Evolutionary conservation across 2,888 invertebrate species (phyloP).

Genomic region (Drosophila paramelanica): DNA sequence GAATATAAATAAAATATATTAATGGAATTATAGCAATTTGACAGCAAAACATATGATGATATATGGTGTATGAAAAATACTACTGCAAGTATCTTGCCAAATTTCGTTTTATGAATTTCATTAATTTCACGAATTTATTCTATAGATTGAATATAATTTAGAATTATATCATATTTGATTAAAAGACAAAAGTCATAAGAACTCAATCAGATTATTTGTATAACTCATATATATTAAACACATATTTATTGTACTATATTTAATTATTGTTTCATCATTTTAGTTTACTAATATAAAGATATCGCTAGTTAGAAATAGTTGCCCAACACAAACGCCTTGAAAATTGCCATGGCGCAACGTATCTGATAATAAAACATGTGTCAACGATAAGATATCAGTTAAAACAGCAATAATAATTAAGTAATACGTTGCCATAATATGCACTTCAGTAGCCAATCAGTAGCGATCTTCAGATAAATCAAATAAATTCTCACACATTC

Average conservation of each 20-base stretch:
- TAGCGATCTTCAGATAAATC: conserved; percentile 3
- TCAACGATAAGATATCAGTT: conserved; percentile 46
- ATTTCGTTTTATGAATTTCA: not conserved
- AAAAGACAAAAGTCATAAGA: no score
- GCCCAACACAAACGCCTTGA: conserved; percentile 32
- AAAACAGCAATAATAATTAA: conserved; percentile 17
- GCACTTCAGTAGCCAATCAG: not conserved
- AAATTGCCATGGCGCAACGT: conserved; percentile 12
- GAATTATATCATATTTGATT: no score
- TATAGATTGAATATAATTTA: no score
- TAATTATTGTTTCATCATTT: not conserved
- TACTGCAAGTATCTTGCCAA: not conserved
- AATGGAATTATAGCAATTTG: not conserved
- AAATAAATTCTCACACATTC: not conserved
- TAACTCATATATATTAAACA: no score
- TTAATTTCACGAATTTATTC: not conserved
- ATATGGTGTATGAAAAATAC: not conserved
- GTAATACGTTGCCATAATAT: conserved; percentile 11
- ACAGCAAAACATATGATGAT: conserved; percentile 3
- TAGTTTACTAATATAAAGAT: conserved; percentile 1
- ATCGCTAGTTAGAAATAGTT: conserved; percentile 18
- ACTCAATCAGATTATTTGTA: no score
- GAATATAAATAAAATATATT: conserved; percentile 5
- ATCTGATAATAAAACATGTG: conserved; percentile 42
- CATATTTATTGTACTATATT: not conserved